Evolutionary conservation across 1,140 invertebrate genomes (phyloP).

Genomic region (Danaus plexippus): DNA sequence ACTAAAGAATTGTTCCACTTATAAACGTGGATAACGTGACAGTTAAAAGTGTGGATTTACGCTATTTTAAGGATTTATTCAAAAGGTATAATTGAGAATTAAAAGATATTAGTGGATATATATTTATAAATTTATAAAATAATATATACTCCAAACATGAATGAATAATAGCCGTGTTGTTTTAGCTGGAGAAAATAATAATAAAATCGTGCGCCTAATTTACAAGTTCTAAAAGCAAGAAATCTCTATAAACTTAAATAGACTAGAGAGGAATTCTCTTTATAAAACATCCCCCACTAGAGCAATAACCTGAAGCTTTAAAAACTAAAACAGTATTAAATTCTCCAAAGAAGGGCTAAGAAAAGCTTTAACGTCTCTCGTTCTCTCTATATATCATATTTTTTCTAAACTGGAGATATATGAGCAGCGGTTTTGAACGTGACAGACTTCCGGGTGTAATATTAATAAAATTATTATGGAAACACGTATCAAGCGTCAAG

Average conservation of each 20-base stretch:
- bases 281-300: conserved; percentile 4
- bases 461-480: conserved; percentile 69
- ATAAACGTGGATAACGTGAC: conserved; percentile 42
- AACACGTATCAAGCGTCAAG: conserved; percentile 43
- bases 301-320: conserved; percentile 28
- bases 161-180: too few species aligned
- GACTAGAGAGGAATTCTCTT: too few species aligned
- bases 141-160: too few species aligned
- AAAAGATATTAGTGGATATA: too few species aligned
- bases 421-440: conserved; percentile 53
- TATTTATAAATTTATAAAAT: too few species aligned
- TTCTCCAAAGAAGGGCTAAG: conserved; percentile 38
- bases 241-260: too few species aligned
- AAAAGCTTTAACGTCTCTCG: conserved; percentile 52
- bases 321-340: conserved; percentile 55
- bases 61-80: too few species aligned
- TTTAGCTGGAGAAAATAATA: too few species aligned
- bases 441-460: conserved; percentile 60
- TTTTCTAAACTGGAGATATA: conserved; percentile 59
- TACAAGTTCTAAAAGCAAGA: too few species aligned
- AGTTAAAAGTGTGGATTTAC: background rate
- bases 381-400: conserved; percentile 67
- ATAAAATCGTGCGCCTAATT: too few species aligned
- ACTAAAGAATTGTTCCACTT: conserved; percentile 54
- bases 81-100: too few species aligned